Percentiles rank a stretch among this genome's conserved stretches.
These are phyloP conservation scores for Danio albolineatus DNA, from an alignment of 2,797 vertebrate species.

Conservation along the genomic window DNA sequence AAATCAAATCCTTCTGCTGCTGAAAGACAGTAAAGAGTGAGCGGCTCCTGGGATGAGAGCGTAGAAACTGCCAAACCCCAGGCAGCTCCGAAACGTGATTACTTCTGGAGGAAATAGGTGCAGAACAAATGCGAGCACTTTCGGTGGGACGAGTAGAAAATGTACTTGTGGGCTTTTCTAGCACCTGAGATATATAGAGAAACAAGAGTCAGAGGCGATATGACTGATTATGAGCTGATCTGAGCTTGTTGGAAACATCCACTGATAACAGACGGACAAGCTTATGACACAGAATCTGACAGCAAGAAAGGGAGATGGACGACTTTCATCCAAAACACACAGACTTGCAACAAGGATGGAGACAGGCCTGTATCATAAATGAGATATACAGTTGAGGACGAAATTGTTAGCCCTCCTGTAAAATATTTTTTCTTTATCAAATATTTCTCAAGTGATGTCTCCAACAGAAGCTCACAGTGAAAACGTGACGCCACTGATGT, in stretches of 20 bases:
- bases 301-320: background rate
- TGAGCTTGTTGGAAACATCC: constrained; percentile 3
- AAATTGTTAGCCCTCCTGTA: no score
- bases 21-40: constrained; percentile 34
- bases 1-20: constrained; percentile 54
- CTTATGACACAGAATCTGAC: constrained; percentile 16
- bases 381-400: no score
- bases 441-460: no score
- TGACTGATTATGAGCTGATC: background rate
- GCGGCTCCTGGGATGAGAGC: constrained; percentile 52
- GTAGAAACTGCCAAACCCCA: constrained; percentile 37
- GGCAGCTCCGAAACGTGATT: constrained; percentile 47
- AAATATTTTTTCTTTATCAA: no score
- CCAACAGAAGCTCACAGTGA: no score
- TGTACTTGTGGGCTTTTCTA: constrained; percentile 29
- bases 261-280: constrained; percentile 3
- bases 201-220: constrained; percentile 2
- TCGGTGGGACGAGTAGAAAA: constrained; percentile 19
- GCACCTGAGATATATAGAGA: constrained; percentile 23
- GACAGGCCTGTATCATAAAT: background rate
- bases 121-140: constrained; percentile 34
- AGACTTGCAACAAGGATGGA: background rate
- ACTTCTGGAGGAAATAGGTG: constrained; percentile 47
- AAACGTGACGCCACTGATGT: no score
- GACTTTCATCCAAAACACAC: background rate